Percentiles rank a stretch among this genome's conserved stretches.
Conservation (phyloP, 2,797 vertebrate genomes). For the Crenuchus spilurus region DNA sequence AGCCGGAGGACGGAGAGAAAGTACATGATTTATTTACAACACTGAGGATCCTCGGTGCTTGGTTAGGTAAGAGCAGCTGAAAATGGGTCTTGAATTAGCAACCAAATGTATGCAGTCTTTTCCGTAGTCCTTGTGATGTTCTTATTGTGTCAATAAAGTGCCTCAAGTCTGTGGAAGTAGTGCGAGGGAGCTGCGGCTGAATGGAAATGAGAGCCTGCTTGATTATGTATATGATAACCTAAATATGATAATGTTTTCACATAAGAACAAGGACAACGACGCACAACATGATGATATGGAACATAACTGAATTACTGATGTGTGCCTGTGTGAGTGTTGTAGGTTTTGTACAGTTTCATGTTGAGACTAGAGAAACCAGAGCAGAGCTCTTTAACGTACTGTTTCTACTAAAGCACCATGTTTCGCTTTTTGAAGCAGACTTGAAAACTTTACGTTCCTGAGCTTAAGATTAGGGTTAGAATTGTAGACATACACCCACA, state of each 20-base stretch:
- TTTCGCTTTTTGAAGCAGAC: no score
- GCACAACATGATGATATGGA: constrained; percentile 8
- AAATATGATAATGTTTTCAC: constrained; percentile 34
- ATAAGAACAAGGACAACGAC: constrained; percentile 15
- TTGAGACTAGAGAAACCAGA: no score
- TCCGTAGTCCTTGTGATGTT: constrained; percentile 24
- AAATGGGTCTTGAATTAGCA: constrained; percentile 30
- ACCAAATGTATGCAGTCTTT: constrained; percentile 23
- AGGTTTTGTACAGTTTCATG: no score
- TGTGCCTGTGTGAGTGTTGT: neutral
- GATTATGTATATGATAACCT: constrained; percentile 23
- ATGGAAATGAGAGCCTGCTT: neutral
- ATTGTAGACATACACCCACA: no score
- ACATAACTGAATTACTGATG: constrained; percentile 30
- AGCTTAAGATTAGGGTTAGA: no score
- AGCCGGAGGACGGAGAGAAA: constrained; percentile 57
- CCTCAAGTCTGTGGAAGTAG: neutral
- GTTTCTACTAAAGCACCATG: no score
- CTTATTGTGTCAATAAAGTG: constrained; percentile 30
- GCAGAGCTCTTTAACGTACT: no score
- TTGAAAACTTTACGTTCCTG: no score
- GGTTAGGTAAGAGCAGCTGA: constrained; percentile 23
- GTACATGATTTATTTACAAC: constrained; percentile 66
- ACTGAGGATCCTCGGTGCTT: neutral
- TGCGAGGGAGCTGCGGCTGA: neutral